Evolutionary conservation across 2,888 invertebrate genomes (phyloP), one percentile per base, ranked within the genome.

Genomic region (Nemapogon koenigi): DNA sequence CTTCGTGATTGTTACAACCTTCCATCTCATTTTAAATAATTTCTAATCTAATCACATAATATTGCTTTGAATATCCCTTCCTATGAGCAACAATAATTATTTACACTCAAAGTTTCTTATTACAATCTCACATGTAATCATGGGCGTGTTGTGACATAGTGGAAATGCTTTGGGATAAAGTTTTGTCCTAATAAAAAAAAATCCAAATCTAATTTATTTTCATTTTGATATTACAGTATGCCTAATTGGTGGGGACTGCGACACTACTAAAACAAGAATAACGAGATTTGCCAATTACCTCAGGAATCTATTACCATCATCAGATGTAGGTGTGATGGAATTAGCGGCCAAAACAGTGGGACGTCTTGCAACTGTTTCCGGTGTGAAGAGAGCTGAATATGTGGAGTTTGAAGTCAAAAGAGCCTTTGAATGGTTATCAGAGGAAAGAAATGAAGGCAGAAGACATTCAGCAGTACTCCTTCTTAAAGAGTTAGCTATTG

Each of bases 401-500:
- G 96, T 98, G n/a, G 97, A 97, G 55, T 96, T 96, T 76, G 97
- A 97, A 72, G 94, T 97, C 2, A 95, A 95, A 62, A 83, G 93
- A 55, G 94, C 97, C 1, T 91, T 96, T 61, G 98, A 98, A 62
- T 97, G 95, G 95, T 80, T 98, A 3, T 88, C 90, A 16, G 91
- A 90, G 36, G 96, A 94, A 53, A 81, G 94, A 48, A 88, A 94
- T 62, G 97, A 97, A 80, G 90, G 92, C 2, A 89, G 94, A 59
- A 83, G 95, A 35, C 93, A 94, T 65, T 94, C 95, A 8, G 96
- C 96, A 8, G 95, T 97, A 2, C 79, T 98, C 33, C 88, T 98
- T 11, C 71, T 97, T 8, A 88, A 94, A 52, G 98, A 99, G 72
- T 72, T 99, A 33, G 98, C 98, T 2, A 87, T 94, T 19, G 93